Evolutionary conservation across 2,797 vertebrate genomes (phyloP).

Genomic region (Coreius guichenoti): DNA sequence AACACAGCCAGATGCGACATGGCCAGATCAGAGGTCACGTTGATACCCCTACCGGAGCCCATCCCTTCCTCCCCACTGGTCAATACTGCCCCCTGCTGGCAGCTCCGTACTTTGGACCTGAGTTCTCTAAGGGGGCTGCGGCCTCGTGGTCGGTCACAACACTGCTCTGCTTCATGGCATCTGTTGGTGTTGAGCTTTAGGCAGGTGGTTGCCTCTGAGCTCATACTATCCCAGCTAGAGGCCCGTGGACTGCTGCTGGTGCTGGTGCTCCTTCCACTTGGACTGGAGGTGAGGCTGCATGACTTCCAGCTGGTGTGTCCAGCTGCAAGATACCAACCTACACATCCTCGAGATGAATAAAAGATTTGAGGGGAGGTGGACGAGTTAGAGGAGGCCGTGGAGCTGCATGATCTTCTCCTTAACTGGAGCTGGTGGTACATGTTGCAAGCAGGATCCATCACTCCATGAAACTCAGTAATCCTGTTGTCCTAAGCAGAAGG

Average conservation of each 20-base stretch:
- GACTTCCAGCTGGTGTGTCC: constrained; percentile 49
- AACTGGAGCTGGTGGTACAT: constrained; percentile 39
- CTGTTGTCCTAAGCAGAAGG: neutral
- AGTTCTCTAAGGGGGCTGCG: neutral
- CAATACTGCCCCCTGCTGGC: constrained; percentile 60
- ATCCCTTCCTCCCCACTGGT: constrained; percentile 46
- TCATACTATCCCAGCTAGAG: constrained; percentile 20
- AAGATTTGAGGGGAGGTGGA: neutral
- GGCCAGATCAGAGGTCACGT: constrained; percentile 47
- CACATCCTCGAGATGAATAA: constrained; percentile 2
- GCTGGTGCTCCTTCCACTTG: constrained; percentile 25
- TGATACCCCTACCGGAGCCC: constrained; percentile 57
- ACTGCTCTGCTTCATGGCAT: neutral
- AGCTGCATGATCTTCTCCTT: constrained; percentile 1
- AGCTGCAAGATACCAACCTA: constrained; percentile 22
- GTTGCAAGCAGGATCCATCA: constrained; percentile 37
- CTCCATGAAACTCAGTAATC: neutral
- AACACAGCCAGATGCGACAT: constrained; percentile 61
- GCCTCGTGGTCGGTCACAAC: neutral
- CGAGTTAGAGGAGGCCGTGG: constrained; percentile 44
- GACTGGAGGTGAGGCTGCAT: constrained; percentile 55
- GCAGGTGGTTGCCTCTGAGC: constrained; percentile 39
- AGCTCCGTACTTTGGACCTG: neutral
- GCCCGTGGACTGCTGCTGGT: constrained; percentile 9
- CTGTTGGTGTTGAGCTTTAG: constrained; percentile 14